These are phyloP conservation scores for Latrodectus elegans DNA, from an alignment of 2,888 invertebrate species.

Conservation along the genomic window DNA sequence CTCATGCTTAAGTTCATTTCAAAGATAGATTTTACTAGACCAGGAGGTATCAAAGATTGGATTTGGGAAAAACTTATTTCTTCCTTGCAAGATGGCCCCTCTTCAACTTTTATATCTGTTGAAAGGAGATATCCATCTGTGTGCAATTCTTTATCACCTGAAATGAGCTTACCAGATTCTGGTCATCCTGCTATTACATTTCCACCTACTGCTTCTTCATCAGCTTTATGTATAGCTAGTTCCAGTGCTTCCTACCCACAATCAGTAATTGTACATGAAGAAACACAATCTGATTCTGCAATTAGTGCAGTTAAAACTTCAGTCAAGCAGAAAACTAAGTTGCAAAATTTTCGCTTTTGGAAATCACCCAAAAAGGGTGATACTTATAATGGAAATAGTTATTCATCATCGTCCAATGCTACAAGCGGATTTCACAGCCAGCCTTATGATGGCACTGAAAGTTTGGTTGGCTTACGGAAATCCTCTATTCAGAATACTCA, in stretches of 20 bases:
- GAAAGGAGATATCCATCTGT: background rate
- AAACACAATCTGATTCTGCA: background rate
- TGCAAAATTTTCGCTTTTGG: conserved; percentile 24
- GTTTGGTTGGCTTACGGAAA: no score
- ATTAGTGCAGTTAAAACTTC: background rate
- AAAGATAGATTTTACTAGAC: conserved; percentile 66
- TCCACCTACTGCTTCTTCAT: conserved; percentile 13
- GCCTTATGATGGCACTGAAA: background rate
- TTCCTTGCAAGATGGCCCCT: conserved; percentile 30
- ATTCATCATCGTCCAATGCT: conserved; percentile 25
- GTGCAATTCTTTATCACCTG: background rate
- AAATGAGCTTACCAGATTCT: background rate
- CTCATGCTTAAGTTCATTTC: conserved; percentile 39
- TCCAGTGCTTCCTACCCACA: background rate
- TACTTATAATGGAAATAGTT: background rate
- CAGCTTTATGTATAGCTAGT: background rate
- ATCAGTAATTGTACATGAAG: background rate
- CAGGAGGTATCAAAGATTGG: conserved; percentile 41
- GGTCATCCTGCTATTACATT: conserved; percentile 37
- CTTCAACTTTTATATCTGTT: conserved; percentile 28
- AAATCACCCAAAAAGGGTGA: conserved; percentile 16
- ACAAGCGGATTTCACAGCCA: conserved; percentile 62
- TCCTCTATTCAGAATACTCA: no score
- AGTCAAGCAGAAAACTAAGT: conserved; percentile 17
- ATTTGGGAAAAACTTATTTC: conserved; percentile 52